These are phyloP conservation scores for Montipora efflorescens DNA, from an alignment of 64 coral and sea anemone species.

Conservation along the genomic window DNA sequence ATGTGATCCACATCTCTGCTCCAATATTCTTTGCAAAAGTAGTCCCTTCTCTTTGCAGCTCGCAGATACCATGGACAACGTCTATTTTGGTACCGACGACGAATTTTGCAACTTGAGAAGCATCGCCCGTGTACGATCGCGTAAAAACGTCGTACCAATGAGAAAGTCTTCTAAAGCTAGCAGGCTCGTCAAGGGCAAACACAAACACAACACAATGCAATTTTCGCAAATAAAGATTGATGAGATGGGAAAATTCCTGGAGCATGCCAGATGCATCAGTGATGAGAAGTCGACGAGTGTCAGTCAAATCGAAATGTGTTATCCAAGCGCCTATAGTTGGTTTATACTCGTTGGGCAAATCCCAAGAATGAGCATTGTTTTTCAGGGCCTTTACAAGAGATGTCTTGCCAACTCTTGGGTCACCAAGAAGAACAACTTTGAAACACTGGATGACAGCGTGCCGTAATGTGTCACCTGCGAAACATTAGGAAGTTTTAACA, in stretches of 20 bases:
- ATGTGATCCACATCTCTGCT: conserved; percentile 72
- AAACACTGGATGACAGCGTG: neutral
- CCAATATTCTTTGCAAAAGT: conserved; percentile 69
- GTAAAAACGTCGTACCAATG: conserved; percentile 57
- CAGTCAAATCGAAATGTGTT: conserved; percentile 38
- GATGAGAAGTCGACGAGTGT: conserved; percentile 58
- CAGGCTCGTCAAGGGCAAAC: conserved; percentile 71
- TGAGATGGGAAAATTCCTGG: conserved; percentile 11
- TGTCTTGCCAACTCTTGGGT: conserved; percentile 73
- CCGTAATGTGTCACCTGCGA: neutral
- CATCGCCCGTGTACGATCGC: conserved; percentile 34
- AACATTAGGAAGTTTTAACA: neutral
- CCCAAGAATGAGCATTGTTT: neutral
- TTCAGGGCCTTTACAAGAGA: conserved; percentile 53
- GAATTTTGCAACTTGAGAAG: conserved; percentile 49
- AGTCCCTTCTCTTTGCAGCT: conserved; percentile 61
- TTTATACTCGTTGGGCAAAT: conserved; percentile 12
- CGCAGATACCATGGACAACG: neutral
- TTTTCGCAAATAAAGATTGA: conserved; percentile 52
- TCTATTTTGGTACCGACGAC: conserved; percentile 81
- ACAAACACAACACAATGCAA: conserved; percentile 80
- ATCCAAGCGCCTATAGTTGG: conserved; percentile 58
- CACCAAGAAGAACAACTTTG: conserved; percentile 81
- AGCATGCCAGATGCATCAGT: conserved; percentile 65
- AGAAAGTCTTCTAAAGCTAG: conserved; percentile 61